Percentiles rank a stretch among this genome's conserved stretches.
Conservation (phyloP, 1,140 invertebrate genomes). For the Caenorhabditis brenneri region DNA sequence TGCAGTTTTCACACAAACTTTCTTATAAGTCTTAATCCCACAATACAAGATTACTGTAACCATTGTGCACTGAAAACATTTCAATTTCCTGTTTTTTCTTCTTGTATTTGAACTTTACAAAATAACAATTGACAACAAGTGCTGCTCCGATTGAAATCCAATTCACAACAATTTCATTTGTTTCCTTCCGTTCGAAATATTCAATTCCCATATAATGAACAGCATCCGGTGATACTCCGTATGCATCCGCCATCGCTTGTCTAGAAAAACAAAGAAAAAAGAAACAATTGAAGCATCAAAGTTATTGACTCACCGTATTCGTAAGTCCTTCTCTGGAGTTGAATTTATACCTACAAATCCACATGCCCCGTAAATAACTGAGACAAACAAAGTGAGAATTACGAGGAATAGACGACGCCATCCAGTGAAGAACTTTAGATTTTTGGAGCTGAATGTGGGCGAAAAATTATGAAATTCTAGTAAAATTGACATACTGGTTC, state of each 20-base stretch:
- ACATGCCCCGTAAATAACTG: neutral
- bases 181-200: constrained; percentile 4
- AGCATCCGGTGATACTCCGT: neutral
- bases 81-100: neutral
- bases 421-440: neutral
- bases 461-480: neutral
- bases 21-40: neutral
- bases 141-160: neutral
- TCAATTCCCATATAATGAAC: neutral
- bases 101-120: neutral
- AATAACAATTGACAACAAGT: neutral
- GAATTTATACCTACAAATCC: constrained; percentile 18
- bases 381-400: neutral
- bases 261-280: neutral
- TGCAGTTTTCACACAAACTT: neutral
- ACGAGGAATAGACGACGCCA: constrained; percentile 2
- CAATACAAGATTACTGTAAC: neutral
- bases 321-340: neutral
- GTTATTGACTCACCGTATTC: neutral
- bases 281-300: neutral
- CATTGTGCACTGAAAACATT: neutral
- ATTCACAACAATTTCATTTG: neutral
- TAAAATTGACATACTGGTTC: neutral
- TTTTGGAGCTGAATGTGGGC: neutral
- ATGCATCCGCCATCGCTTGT: neutral